Evolutionary conservation across 2,797 vertebrate species (phyloP).

Genomic region (Erethizon dorsatum): DNA sequence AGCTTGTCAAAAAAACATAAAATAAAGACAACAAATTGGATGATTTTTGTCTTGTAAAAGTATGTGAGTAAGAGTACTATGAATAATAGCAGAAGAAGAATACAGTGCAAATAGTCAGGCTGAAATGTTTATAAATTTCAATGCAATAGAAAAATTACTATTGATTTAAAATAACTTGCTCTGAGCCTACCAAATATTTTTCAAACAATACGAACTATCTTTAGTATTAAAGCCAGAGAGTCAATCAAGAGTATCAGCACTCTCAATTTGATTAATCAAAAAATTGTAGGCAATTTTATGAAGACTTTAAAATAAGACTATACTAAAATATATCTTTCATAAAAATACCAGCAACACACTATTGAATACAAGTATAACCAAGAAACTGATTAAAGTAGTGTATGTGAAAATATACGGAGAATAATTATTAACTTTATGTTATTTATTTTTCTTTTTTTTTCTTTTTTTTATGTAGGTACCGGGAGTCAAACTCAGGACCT

Average conservation of each 20-base stretch:
- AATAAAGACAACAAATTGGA: neutral
- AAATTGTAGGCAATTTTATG: neutral
- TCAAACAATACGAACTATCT: neutral
- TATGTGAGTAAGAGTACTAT: neutral
- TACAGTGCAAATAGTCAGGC: neutral
- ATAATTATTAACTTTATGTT: neutral
- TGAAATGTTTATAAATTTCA: neutral
- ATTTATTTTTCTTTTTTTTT: too few relatives aligned
- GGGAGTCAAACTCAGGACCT: too few relatives aligned
- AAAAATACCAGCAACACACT: neutral
- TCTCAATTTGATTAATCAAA: conserved; percentile 1
- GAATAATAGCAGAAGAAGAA: neutral
- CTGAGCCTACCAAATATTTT: neutral
- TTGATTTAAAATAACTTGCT: neutral
- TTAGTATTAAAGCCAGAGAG: neutral
- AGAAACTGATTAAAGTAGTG: conserved; percentile 20
- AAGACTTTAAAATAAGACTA: conserved; percentile 21
- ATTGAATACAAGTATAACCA: neutral
- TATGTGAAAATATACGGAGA: neutral
- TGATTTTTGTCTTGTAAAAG: neutral
- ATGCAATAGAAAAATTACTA: neutral
- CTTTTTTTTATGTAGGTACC: too few relatives aligned
- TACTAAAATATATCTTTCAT: neutral
- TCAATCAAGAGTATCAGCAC: neutral
- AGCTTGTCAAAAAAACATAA: neutral